Evolutionary conservation across 2,888 invertebrate genomes (phyloP).

Genomic region (Leptarthrus brevirostris): DNA sequence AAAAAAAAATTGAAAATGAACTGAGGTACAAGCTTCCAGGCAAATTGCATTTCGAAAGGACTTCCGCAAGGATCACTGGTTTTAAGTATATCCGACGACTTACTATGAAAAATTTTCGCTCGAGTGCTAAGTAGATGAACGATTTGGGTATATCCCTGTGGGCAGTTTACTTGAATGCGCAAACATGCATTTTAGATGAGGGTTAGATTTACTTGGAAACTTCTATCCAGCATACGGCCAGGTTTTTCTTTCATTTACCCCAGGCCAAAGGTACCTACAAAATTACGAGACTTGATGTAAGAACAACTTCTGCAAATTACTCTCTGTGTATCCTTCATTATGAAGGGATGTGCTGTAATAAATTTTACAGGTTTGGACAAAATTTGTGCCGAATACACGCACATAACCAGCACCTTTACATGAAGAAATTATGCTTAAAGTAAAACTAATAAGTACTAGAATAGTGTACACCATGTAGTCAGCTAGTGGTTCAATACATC

Average conservation of each 20-base stretch:
- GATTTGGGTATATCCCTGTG: constrained; percentile 24
- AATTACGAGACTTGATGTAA: constrained; percentile 22
- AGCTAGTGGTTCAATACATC: not conserved
- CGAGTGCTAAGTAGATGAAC: constrained; percentile 15
- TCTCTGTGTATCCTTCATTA: not conserved
- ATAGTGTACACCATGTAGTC: not conserved
- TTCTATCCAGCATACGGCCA: not conserved
- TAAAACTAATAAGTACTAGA: not conserved
- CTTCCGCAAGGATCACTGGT: constrained; percentile 24
- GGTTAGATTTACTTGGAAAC: not conserved
- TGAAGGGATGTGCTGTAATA: constrained; percentile 22
- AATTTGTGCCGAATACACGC: constrained; percentile 19
- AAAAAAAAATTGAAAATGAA: not conserved
- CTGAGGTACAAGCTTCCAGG: not conserved
- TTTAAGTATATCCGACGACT: not conserved
- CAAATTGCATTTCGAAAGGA: constrained; percentile 42
- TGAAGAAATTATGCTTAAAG: not conserved
- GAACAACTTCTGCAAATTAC: constrained; percentile 25
- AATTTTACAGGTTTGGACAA: constrained; percentile 15
- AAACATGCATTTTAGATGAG: constrained; percentile 48
- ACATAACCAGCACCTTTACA: not conserved
- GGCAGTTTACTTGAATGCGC: constrained; percentile 48
- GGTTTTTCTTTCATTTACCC: not conserved
- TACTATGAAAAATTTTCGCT: constrained; percentile 13
- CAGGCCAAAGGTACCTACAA: not conserved